Percentiles rank a stretch among this genome's conserved stretches.
Evolutionary conservation across 2,113 vertebrate genomes (phyloP).

Genomic region (Hippocampus guttulatus): DNA sequence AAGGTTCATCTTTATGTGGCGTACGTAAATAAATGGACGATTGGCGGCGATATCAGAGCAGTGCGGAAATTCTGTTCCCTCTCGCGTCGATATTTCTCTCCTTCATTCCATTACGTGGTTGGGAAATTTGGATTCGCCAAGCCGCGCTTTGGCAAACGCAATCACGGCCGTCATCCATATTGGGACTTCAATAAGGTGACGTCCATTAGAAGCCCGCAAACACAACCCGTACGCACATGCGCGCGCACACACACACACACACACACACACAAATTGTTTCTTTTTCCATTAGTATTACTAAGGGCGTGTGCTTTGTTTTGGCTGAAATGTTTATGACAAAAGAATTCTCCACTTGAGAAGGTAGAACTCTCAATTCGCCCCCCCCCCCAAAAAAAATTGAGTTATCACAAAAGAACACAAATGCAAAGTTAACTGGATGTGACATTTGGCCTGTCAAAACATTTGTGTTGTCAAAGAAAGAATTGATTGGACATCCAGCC

Average conservation of each 20-base stretch:
- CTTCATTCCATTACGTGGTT: constrained; percentile 37
- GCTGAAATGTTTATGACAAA: no score
- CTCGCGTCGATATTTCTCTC: constrained; percentile 16
- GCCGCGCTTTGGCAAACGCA: constrained; percentile 24
- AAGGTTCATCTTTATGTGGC: constrained; percentile 53
- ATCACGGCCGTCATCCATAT: constrained; percentile 30
- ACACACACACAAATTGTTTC: no score
- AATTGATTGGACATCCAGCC: no score
- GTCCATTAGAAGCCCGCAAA: constrained; percentile 56
- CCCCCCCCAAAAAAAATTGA: not conserved
- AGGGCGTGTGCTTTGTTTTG: no score
- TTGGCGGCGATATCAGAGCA: constrained; percentile 21
- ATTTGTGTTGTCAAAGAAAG: not conserved
- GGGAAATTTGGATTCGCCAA: constrained; percentile 46
- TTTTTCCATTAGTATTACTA: no score
- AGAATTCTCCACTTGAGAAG: no score
- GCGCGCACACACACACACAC: no score
- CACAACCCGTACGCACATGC: not conserved
- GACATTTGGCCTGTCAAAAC: not conserved
- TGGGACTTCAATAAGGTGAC: constrained; percentile 33
- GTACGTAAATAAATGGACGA: constrained; percentile 35
- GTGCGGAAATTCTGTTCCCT: not conserved
- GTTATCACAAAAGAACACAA: not conserved
- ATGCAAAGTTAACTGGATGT: not conserved
- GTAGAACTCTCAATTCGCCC: no score